phyloP scores from a whole-genome alignment of 37 sponge, comb jelly and placozoan genomes.

The Theonella swinhoei region DNA sequence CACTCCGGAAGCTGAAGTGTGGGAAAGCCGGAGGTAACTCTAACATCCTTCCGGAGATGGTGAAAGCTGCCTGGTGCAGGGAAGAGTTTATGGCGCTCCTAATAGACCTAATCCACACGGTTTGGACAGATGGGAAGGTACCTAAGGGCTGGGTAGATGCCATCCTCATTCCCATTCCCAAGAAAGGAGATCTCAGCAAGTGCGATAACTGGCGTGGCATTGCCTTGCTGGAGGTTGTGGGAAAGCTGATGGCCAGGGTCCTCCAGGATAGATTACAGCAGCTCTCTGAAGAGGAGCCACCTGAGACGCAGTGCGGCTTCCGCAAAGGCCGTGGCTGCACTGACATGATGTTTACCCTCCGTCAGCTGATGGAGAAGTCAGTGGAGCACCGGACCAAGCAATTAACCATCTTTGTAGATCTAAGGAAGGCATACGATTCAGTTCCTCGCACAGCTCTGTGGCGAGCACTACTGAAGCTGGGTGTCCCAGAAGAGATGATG shows the following conservation, averaged over 20 bases:
- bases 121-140: slow-evolving; percentile 12
- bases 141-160: not conserved
- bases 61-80: too few species aligned
- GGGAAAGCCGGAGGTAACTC: not conserved
- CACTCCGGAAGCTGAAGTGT: too few species aligned
- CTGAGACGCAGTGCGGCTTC: slow-evolving; percentile 21
- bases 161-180: not conserved
- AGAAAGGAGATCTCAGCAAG: slow-evolving; percentile 18
- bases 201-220: slow-evolving; percentile 37
- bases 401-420: not conserved
- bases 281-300: not conserved
- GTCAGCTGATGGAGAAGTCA: slow-evolving; percentile 31
- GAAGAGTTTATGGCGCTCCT: too few species aligned
- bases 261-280: not conserved
- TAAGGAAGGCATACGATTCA: slow-evolving; percentile 33
- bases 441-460: slow-evolving; percentile 27
- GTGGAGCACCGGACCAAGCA: not conserved
- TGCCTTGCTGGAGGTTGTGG: slow-evolving; percentile 14
- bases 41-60: too few species aligned
- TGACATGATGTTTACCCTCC: slow-evolving; percentile 35
- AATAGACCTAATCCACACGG: too few species aligned
- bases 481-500: slow-evolving; percentile 4
- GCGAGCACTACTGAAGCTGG: slow-evolving; percentile 2
- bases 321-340: too few species aligned
- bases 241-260: slow-evolving; percentile 17